Evolutionary conservation across 2,797 vertebrate genomes (phyloP).

Genomic region (Pipistrellus pygmaeus): DNA sequence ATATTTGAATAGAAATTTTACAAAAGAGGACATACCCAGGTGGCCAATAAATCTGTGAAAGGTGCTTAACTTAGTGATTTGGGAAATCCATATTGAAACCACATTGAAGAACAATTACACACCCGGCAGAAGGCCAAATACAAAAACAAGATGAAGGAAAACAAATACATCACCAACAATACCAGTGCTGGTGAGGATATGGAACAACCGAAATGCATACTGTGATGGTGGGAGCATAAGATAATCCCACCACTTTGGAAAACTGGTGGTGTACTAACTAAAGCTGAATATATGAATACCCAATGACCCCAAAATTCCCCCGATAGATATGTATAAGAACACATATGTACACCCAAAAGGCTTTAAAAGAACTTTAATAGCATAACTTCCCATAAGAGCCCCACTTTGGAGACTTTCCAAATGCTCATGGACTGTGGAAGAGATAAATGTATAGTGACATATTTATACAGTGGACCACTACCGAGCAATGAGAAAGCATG

Average conservation of each 20-base stretch:
- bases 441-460: not conserved
- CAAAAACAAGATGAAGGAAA: not conserved
- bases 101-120: not conserved
- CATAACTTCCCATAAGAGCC: not conserved
- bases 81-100: conserved; percentile 1
- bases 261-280: not conserved
- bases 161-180: not conserved
- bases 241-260: not conserved
- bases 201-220: not conserved
- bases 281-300: not conserved
- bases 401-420: not conserved
- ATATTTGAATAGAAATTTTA: not conserved
- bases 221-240: not conserved
- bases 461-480: not conserved
- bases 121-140: not conserved
- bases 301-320: not conserved
- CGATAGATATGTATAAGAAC: not conserved
- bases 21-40: not conserved
- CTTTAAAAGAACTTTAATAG: not conserved
- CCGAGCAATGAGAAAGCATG: not conserved
- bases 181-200: not conserved
- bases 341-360: not conserved
- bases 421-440: not conserved
- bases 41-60: not conserved
- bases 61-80: not conserved